A percentile compares a stretch with the other conserved stretches of the same genome.
These are phyloP conservation scores for Apoderus coryli DNA, from an alignment of 2,888 invertebrate genomes.

Conservation along the genomic window DNA sequence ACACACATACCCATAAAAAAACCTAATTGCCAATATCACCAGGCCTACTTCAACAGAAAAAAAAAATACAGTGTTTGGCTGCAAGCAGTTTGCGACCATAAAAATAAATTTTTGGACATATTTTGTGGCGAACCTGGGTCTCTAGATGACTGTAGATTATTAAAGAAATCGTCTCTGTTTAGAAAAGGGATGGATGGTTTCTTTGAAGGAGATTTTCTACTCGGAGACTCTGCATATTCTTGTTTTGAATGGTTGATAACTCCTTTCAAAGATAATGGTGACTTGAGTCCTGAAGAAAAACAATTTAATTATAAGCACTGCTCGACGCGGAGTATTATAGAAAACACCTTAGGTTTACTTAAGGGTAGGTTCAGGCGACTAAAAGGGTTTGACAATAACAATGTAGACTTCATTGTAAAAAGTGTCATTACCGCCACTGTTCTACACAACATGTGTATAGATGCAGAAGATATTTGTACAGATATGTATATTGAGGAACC, in stretches of 20 bases:
- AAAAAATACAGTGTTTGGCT: slow-evolving; percentile 12
- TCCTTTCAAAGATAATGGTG: slow-evolving; percentile 16
- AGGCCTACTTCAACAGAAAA: slow-evolving; percentile 14
- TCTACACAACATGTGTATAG: slow-evolving; percentile 14
- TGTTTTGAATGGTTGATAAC: slow-evolving; percentile 14
- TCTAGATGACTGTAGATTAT: slow-evolving; percentile 17
- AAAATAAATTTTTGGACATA: slow-evolving; percentile 12
- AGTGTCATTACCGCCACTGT: slow-evolving; percentile 13
- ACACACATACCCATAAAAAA: slow-evolving; percentile 7
- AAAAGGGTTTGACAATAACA: slow-evolving; percentile 11
- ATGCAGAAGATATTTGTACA: slow-evolving; percentile 5
- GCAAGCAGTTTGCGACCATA: slow-evolving; percentile 12
- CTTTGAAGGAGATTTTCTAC: slow-evolving; percentile 9
- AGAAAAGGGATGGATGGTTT: slow-evolving; percentile 5
- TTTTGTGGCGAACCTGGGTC: slow-evolving; percentile 15
- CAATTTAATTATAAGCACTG: slow-evolving; percentile 15
- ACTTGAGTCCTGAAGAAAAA: slow-evolving; percentile 13
- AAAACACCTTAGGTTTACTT: slow-evolving; percentile 16
- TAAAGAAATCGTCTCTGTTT: slow-evolving; percentile 16
- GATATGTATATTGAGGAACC: no score
- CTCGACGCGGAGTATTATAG: slow-evolving; percentile 13
- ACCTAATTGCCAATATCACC: slow-evolving; percentile 3
- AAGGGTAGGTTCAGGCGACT: slow-evolving; percentile 16
- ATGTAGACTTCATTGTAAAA: slow-evolving; percentile 9
- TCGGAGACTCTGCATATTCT: slow-evolving; percentile 16